Conservation (phyloP, 1,140 invertebrate genomes). For the Holotrichia oblita region DNA sequence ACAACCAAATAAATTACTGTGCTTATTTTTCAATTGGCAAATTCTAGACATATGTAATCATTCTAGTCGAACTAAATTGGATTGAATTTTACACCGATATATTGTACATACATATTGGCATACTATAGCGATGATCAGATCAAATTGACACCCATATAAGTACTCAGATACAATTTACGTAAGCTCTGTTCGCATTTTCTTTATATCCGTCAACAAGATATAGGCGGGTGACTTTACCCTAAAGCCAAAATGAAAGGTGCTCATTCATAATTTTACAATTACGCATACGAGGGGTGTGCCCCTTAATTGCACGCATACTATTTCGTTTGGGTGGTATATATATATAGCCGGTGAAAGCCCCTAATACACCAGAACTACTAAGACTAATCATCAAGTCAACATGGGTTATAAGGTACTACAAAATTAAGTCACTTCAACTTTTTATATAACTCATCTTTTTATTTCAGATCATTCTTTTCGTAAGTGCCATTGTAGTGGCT, state of each 20-base stretch:
- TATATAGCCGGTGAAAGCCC: background rate
- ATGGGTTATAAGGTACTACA: constrained; percentile 5
- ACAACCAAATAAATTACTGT: background rate
- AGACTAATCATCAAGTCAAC: background rate
- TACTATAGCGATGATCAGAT: background rate
- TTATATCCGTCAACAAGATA: constrained; percentile 27
- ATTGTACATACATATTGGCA: background rate
- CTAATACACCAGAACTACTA: background rate
- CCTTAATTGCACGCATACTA: constrained; percentile 4
- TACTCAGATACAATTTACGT: background rate
- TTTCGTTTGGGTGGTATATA: background rate
- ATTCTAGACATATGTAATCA: background rate
- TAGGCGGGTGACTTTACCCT: constrained; percentile 21
- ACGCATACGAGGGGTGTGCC: constrained; percentile 20
- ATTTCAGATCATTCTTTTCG: background rate
- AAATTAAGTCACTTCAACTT: background rate
- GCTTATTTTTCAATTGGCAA: background rate
- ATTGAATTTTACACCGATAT: background rate
- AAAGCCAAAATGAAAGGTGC: constrained; percentile 33
- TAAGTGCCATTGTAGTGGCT: background rate
- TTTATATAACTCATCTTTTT: background rate
- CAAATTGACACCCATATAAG: background rate
- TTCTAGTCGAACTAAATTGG: background rate
- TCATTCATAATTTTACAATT: constrained; percentile 32
- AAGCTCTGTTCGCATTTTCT: background rate